These are phyloP conservation scores for Neotragus pygmaeus DNA, from an alignment of 2,113 vertebrate genomes.

Conservation along the genomic window DNA sequence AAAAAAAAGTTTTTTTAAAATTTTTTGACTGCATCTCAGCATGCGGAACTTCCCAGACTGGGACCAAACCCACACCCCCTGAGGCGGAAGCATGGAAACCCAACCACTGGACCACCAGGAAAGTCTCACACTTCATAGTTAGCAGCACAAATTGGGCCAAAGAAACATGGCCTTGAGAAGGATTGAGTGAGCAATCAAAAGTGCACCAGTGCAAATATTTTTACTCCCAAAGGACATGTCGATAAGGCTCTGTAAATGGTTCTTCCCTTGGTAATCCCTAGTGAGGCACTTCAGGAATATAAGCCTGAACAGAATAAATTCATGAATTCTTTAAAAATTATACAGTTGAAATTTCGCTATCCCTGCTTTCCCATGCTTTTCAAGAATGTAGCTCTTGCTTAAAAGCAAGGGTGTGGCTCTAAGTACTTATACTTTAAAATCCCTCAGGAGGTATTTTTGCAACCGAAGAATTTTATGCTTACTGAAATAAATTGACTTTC, in stretches of 20 bases:
- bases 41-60: not conserved
- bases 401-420: not conserved
- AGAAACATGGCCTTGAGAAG: not conserved
- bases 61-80: not conserved
- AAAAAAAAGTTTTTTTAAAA: not conserved
- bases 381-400: not conserved
- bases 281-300: not conserved
- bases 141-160: not conserved
- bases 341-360: not conserved
- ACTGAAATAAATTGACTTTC: not conserved
- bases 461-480: not conserved
- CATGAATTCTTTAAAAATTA: not conserved
- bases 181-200: not conserved
- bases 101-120: not conserved
- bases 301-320: not conserved
- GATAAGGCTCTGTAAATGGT: too few species aligned
- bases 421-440: not conserved
- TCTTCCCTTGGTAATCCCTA: not conserved
- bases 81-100: not conserved
- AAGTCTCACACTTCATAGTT: not conserved
- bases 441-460: not conserved
- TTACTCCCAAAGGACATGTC: not conserved
- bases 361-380: not conserved
- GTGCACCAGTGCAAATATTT: not conserved
- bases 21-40: not conserved